Evolutionary conservation across 2,797 vertebrate genomes (phyloP).

Genomic region (Astyanax mexicanus): DNA sequence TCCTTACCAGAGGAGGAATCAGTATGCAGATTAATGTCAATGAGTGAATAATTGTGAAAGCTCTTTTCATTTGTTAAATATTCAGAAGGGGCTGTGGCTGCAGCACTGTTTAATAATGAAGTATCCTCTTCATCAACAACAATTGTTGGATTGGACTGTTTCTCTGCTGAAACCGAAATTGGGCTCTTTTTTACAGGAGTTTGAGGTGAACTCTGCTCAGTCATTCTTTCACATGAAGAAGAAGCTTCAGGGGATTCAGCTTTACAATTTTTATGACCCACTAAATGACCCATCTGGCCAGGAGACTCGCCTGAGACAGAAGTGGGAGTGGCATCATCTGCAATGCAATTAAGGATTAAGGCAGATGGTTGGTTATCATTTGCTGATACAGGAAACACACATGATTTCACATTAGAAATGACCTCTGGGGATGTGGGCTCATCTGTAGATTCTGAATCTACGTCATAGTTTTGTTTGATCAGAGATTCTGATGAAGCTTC

Average conservation of each 20-base stretch:
- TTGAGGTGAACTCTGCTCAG: not conserved
- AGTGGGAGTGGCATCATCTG: constrained; percentile 10
- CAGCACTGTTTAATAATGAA: constrained; percentile 8
- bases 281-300: constrained; percentile 16
- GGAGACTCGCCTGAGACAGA: not conserved
- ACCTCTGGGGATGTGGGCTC: not conserved
- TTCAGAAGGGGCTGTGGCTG: not conserved
- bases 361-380: not conserved
- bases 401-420: not conserved
- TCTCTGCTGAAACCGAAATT: constrained; percentile 3
- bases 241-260: constrained; percentile 1
- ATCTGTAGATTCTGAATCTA: constrained; percentile 31
- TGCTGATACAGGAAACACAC: not conserved
- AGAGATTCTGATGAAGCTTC: constrained; percentile 13
- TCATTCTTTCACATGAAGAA: constrained; percentile 7
- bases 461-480: constrained; percentile 36
- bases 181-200: not conserved
- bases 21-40: not conserved
- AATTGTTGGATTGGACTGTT: constrained; percentile 8
- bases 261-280: constrained; percentile 6
- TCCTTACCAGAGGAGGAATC: constrained; percentile 11
- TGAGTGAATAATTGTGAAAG: constrained; percentile 2
- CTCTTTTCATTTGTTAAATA: constrained; percentile 3
- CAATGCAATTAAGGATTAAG: not conserved
- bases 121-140: constrained; percentile 8